A percentile compares a stretch with the other conserved stretches of the same genome.
phyloP scores from a whole-genome alignment of 1,140 invertebrate species.

The Chionoecetes opilio region DNA sequence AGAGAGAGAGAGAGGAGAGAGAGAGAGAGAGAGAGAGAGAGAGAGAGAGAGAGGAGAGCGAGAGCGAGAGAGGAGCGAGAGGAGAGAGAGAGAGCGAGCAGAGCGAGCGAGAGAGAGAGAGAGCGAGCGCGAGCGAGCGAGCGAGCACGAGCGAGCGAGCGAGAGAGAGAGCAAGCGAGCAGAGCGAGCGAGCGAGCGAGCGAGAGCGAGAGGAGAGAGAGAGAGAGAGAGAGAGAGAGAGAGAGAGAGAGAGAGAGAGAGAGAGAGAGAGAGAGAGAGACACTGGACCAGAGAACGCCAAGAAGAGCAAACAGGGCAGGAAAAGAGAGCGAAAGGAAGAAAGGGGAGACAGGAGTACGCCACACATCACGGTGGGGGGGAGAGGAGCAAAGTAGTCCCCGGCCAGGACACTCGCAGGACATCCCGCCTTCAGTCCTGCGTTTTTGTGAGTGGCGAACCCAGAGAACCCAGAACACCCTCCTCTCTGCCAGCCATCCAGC shows the following conservation, averaged over 20 bases:
- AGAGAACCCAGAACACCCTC: neutral
- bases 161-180: neutral
- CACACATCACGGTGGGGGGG: neutral
- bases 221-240: neutral
- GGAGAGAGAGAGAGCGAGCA: neutral
- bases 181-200: neutral
- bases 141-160: too few species aligned
- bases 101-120: neutral
- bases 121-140: too few species aligned
- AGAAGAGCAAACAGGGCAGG: neutral
- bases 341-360: neutral
- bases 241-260: neutral
- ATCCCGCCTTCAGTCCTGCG: neutral
- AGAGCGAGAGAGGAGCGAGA: neutral
- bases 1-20: neutral
- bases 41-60: neutral
- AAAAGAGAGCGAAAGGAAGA: neutral
- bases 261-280: neutral
- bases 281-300: too few species aligned
- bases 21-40: conserved; percentile 13
- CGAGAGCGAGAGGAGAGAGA: neutral
- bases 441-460: neutral
- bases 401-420: neutral
- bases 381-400: neutral
- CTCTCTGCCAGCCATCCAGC: too few species aligned